phyloP scores from a whole-genome alignment of 2,113 vertebrate species.

The Agapornis roseicollis region DNA sequence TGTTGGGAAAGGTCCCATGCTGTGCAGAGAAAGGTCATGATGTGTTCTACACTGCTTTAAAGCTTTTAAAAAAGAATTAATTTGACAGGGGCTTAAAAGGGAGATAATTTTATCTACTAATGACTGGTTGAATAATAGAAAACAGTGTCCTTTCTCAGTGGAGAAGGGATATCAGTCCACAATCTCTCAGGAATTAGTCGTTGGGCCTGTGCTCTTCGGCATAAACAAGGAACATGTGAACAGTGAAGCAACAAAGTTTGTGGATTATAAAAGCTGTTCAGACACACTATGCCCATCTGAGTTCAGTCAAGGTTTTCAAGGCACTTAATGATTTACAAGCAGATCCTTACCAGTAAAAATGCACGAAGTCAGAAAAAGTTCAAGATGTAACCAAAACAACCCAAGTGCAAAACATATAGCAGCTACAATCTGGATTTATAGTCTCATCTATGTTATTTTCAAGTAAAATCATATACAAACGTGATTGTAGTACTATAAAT shows the following conservation, averaged over 20 bases:
- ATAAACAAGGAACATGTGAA: neutral
- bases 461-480: neutral
- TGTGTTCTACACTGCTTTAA: neutral
- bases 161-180: neutral
- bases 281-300: neutral
- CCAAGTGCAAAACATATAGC: neutral
- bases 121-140: neutral
- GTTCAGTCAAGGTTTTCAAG: neutral
- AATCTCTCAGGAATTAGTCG: neutral
- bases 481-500: neutral
- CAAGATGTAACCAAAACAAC: neutral
- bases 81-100: neutral
- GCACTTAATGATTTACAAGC: neutral
- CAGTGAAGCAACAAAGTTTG: neutral
- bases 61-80: neutral
- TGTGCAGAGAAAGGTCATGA: neutral
- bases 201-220: neutral
- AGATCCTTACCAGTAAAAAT: neutral
- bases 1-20: neutral
- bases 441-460: neutral
- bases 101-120: neutral
- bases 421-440: neutral
- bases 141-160: neutral
- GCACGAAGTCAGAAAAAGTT: neutral
- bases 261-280: neutral